Base-by-base conservation (phyloP, 2,113 vertebrate species). In the Mohoua ochrocephala region DNA sequence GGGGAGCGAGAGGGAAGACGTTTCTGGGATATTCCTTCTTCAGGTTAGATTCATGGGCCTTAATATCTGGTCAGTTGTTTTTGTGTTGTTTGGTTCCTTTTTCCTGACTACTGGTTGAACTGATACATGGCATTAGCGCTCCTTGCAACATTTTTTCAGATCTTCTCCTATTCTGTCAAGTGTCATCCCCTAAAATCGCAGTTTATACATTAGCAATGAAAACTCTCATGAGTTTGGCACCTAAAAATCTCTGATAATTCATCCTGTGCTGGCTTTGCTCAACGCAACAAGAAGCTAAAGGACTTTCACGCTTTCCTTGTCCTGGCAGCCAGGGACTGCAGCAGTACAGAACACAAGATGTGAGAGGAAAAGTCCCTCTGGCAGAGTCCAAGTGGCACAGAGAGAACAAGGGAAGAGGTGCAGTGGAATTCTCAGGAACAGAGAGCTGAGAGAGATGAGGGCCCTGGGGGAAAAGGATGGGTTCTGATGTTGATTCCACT, bases 391-490 rank as follows among this genome's bases (percentile, higher is more conserved):
- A 33, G 75, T 11, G 13, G 42, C 74, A 70, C 54, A 53, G 60
- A 70, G 63, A 77, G 73, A 59, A 81, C 76, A 50, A 85, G 84
- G 39, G 75, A 96, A 84, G 8, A 53, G 77, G 19, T 0, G 0
- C 64, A 56, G 89, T 75, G 89, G 84, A 89, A 87, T 78, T 90
- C 76, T 87, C 60, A 45, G 71, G 71, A 59, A 77, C 37, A 45
- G 68, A 74, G 63, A 88, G 41, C 39, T 90, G 78, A 96, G 84
- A 94, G 78, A 83, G 82, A 95, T 80, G 53, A 77, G 75, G 68
- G 52, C 19, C 68, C 44, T 1, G 10, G 56, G 71, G 89, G 42
- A 70, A 94, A 96, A 69, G 44, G 68, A 85, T 73, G 30, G 35
- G 54, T 73, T 95, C 87, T 87, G 95, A 75, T 47, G 49, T 37